Conservation (phyloP, 23 tunicate genomes). For the Aplidium turbinatum region DNA sequence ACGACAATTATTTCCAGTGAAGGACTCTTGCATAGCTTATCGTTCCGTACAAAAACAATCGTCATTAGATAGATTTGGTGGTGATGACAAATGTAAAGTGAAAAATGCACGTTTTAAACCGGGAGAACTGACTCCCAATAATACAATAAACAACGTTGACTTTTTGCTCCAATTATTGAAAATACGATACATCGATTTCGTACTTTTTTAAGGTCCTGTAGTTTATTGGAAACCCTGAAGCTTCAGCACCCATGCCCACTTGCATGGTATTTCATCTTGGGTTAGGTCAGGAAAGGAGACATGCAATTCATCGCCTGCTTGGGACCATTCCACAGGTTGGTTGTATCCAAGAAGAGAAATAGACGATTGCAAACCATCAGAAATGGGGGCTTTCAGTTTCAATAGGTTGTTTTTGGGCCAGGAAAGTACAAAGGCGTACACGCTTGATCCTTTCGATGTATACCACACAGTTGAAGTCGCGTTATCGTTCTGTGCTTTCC, state of each 20-base stretch:
- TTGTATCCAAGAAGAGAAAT: constrained; percentile 64
- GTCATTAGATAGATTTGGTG: too few relatives aligned
- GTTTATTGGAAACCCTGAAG: too few relatives aligned
- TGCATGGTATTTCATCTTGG: constrained; percentile 40
- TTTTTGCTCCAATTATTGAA: too few relatives aligned
- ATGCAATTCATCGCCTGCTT: constrained; percentile 19
- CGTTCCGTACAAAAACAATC: too few relatives aligned
- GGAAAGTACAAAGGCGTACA: constrained; percentile 67
- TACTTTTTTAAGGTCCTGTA: too few relatives aligned
- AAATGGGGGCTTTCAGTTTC: constrained; percentile 48
- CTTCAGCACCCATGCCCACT: constrained; percentile 96
- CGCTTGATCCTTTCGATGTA: constrained; percentile 47
- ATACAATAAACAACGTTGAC: too few relatives aligned
- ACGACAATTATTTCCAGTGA: too few relatives aligned
- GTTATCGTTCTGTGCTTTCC: constrained; percentile 78
- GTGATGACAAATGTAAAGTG: too few relatives aligned
- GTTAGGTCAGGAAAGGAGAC: constrained; percentile 38
- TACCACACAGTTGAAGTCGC: constrained; percentile 66
- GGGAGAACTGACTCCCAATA: too few relatives aligned
- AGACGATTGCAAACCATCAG: constrained; percentile 25
- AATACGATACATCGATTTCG: too few relatives aligned
- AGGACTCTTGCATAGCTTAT: too few relatives aligned
- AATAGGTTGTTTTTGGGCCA: constrained; percentile 79
- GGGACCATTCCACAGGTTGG: constrained; percentile 28
- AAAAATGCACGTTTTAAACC: too few relatives aligned